Evolutionary conservation across 2,888 invertebrate species (phyloP).

Genomic region (Antitype chi): DNA sequence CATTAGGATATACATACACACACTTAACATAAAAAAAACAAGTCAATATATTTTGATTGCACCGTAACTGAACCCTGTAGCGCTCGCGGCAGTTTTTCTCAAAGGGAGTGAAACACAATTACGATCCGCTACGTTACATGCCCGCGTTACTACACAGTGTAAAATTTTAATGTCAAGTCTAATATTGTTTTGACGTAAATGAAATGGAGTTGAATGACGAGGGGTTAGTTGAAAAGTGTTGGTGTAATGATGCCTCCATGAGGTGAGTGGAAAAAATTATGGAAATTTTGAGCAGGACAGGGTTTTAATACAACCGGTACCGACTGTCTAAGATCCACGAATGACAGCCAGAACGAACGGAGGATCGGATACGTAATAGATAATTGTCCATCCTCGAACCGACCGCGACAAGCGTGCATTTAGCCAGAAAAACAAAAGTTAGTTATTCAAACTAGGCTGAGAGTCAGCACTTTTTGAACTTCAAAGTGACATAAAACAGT

Average conservation of each 20-base stretch:
- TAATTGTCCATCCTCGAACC: neutral
- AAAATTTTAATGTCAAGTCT: conserved; percentile 41
- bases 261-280: neutral
- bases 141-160: conserved; percentile 14
- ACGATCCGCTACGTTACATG: conserved; percentile 20
- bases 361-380: no score
- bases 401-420: neutral
- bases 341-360: no score
- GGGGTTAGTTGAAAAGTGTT: conserved; percentile 33
- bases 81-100: conserved; percentile 32
- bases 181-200: conserved; percentile 41
- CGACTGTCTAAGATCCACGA: no score
- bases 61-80: neutral
- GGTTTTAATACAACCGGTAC: neutral
- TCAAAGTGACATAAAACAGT: no score
- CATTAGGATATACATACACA: neutral
- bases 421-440: neutral
- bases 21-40: neutral
- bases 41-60: conserved; percentile 6
- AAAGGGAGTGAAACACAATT: conserved; percentile 24
- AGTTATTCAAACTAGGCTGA: no score
- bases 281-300: neutral
- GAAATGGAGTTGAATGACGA: conserved; percentile 12
- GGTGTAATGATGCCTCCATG: neutral
- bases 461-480: no score